Base-by-base conservation (phyloP, 2,888 invertebrate genomes). In the Tethea ocularis region DNA sequence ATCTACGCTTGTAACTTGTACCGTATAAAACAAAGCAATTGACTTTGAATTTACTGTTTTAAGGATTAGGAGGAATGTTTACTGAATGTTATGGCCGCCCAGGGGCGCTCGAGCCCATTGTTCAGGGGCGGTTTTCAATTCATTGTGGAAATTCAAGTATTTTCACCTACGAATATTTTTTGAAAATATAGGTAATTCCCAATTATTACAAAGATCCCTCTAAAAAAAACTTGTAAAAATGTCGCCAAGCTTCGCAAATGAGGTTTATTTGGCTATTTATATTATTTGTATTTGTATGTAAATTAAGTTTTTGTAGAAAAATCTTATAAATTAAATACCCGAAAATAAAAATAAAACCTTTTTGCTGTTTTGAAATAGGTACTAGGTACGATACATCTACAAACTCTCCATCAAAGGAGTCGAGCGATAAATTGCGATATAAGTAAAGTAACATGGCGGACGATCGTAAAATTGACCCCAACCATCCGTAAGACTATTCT, bases 391-490 rank as follows among this genome's bases (percentile, higher is more conserved):
- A n/a, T n/a, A 51, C n/a, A 59, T 36, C 36, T 57, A 26, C 55
- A 55, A 36, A 54, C 46, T 46, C 20, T 20, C 46, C 46, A 20
- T 20, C 56, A 67, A 62, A 66, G 66, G 66, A 66, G 61, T 51
- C 53, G 56, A 11, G 57, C 20, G 57, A 46, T 29, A 65, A 26
- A 46, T 26, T 52, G n/a, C 62, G 57, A 80, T 82, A 83, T 79
- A 76, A 72, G 77, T 73, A 71, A 65, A 54, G 20, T 26, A 70
- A 70, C 64, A 69, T 63, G 65, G 63, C 61, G 67, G 61, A 57
- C 72, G 81, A 62, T 87, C 89, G 83, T 90, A 90, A 88, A 89
- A 82, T 66, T 81, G 88, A 83, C 85, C 87, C 85, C 74, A 57
- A 56, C 46, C 66, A 57, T 57, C 57, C 73, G 20, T 2, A 20